These are phyloP conservation scores for Pomacea canaliculata DNA, from an alignment of 2,888 invertebrate genomes.

Conservation along the genomic window DNA sequence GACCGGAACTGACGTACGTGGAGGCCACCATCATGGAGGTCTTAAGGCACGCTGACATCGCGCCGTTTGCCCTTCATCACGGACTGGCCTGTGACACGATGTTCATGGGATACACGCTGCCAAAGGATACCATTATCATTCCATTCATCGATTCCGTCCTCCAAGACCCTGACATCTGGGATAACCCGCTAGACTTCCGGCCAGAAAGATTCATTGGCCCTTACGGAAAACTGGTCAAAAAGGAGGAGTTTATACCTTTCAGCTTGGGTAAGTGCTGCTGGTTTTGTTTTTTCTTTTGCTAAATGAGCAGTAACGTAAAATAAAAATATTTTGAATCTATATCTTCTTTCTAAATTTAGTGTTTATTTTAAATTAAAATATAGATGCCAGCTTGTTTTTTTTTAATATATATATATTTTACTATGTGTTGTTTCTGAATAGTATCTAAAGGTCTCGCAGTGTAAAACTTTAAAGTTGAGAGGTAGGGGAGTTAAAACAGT, in stretches of 20 bases:
- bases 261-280: slow-evolving; percentile 16
- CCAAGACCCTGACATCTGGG: slow-evolving; percentile 21
- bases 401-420: too few relatives aligned
- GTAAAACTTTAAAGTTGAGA: too few relatives aligned
- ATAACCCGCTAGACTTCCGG: slow-evolving; percentile 23
- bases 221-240: slow-evolving; percentile 8
- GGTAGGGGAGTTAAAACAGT: too few relatives aligned
- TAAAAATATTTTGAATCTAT: too few relatives aligned
- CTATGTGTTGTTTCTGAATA: too few relatives aligned
- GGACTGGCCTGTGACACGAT: slow-evolving; percentile 1
- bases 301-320: too few relatives aligned
- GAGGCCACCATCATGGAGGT: slow-evolving; percentile 57
- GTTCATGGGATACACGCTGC: slow-evolving; percentile 18
- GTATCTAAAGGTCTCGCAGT: too few relatives aligned
- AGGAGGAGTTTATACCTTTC: slow-evolving; percentile 28
- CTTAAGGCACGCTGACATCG: slow-evolving; percentile 45
- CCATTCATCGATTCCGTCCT: slow-evolving; percentile 27
- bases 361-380: too few relatives aligned
- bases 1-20: slow-evolving; percentile 39
- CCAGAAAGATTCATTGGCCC: slow-evolving; percentile 27
- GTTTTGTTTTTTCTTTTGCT: too few relatives aligned
- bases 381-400: too few relatives aligned
- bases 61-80: slow-evolving; percentile 46
- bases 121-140: slow-evolving; percentile 21
- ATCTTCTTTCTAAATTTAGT: too few relatives aligned